Evolutionary conservation across 2,797 vertebrate species (phyloP).

Genomic region (Muscicapa striata): DNA sequence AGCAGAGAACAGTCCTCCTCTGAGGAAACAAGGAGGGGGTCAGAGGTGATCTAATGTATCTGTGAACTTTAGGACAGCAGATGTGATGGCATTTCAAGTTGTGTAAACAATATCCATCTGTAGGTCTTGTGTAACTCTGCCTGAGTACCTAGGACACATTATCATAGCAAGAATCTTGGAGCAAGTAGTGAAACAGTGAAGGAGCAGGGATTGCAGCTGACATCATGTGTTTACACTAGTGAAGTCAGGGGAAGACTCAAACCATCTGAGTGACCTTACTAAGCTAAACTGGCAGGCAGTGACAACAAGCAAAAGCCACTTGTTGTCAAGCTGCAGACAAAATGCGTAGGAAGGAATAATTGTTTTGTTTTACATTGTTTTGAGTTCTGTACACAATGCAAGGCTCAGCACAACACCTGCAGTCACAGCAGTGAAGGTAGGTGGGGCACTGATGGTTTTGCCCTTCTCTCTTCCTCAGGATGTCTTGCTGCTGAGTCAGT

Average conservation of each 20-base stretch:
- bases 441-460: background rate
- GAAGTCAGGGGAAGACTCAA: conserved; percentile 43
- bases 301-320: conserved; percentile 19
- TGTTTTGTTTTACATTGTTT: conserved; percentile 16
- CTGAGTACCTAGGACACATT: conserved; percentile 45
- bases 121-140: conserved; percentile 51
- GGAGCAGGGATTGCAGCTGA: conserved; percentile 23
- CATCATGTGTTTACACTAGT: conserved; percentile 49
- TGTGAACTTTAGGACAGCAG: conserved; percentile 57
- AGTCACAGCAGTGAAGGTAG: background rate
- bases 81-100: conserved; percentile 48
- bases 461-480: conserved; percentile 78
- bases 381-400: background rate
- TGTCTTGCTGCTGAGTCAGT: conserved; percentile 93
- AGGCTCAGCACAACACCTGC: background rate
- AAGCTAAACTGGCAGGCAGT: conserved; percentile 18
- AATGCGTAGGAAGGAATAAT: background rate
- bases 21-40: background rate
- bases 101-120: conserved; percentile 57
- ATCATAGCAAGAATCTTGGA: conserved; percentile 50
- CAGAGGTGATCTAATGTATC: conserved; percentile 47
- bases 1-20: conserved; percentile 18
- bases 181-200: conserved; percentile 9
- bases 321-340: conserved; percentile 2
- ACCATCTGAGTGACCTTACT: conserved; percentile 43